phyloP scores from a whole-genome alignment of 2,888 invertebrate species.

The Pycnomerus fuliginosus region DNA sequence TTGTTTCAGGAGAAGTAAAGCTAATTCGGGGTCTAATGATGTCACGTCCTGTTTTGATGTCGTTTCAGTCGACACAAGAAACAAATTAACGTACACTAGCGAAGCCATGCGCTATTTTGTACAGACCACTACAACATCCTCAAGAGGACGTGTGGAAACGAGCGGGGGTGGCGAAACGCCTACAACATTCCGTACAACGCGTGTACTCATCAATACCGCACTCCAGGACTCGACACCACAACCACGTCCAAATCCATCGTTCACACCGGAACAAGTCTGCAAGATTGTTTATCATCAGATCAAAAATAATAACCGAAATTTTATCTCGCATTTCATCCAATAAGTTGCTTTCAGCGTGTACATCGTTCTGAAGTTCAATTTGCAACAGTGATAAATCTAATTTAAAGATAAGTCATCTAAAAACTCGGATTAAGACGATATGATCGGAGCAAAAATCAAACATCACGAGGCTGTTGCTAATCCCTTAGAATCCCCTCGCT shows the following conservation, averaged over 20 bases:
- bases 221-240: constrained; percentile 29
- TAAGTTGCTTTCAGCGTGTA: no score
- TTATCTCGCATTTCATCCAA: no score
- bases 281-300: no score
- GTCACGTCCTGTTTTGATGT: constrained; percentile 27
- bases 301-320: no score
- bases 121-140: constrained; percentile 29
- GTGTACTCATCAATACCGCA: constrained; percentile 32
- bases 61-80: constrained; percentile 28
- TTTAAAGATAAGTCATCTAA: no score
- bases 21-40: constrained; percentile 26
- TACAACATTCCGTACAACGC: constrained; percentile 30
- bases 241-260: constrained; percentile 20
- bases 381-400: no score
- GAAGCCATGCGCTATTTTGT: constrained; percentile 31
- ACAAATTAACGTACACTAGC: constrained; percentile 33
- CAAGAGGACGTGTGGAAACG: constrained; percentile 16
- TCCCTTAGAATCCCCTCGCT: no score
- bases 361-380: no score
- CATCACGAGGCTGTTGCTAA: no score
- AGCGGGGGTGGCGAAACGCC: constrained; percentile 30
- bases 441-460: no score
- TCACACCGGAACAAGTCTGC: constrained; percentile 14
- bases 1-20: no score
- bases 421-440: no score